These are phyloP conservation scores for Natrix natrix DNA, from an alignment of 2,797 vertebrate species.

Conservation along the genomic window DNA sequence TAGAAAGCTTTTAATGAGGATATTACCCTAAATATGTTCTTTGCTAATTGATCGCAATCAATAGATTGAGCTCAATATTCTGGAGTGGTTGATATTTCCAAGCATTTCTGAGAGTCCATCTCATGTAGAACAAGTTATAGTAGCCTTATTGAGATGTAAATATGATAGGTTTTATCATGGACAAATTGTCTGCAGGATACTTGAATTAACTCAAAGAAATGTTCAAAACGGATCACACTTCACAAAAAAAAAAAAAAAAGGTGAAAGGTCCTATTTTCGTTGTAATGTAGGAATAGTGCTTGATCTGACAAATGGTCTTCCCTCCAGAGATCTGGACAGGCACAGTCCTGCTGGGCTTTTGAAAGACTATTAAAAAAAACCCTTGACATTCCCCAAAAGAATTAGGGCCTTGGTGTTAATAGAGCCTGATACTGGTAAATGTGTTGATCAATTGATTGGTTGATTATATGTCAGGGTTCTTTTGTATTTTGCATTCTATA, in stretches of 20 bases:
- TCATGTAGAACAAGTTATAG: background rate
- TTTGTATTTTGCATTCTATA: background rate
- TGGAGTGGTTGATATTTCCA: background rate
- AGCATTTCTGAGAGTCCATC: background rate
- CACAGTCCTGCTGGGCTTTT: background rate
- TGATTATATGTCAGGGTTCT: background rate
- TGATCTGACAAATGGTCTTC: background rate
- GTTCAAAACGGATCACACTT: background rate
- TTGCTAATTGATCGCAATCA: background rate
- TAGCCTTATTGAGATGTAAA: background rate
- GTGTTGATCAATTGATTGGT: background rate
- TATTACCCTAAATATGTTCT: background rate
- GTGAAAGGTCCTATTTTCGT: background rate
- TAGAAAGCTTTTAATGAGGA: background rate
- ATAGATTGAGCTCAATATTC: background rate
- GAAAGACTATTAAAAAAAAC: background rate
- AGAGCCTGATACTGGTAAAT: background rate
- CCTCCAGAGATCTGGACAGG: background rate
- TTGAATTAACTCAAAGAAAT: background rate
- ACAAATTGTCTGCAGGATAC: background rate
- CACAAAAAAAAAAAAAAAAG: background rate
- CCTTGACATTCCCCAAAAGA: background rate
- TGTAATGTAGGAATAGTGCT: background rate
- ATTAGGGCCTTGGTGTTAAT: background rate
- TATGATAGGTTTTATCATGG: background rate